These are phyloP conservation scores for Dryobates pubescens DNA, from an alignment of 2,797 vertebrate species.

Conservation along the genomic window DNA sequence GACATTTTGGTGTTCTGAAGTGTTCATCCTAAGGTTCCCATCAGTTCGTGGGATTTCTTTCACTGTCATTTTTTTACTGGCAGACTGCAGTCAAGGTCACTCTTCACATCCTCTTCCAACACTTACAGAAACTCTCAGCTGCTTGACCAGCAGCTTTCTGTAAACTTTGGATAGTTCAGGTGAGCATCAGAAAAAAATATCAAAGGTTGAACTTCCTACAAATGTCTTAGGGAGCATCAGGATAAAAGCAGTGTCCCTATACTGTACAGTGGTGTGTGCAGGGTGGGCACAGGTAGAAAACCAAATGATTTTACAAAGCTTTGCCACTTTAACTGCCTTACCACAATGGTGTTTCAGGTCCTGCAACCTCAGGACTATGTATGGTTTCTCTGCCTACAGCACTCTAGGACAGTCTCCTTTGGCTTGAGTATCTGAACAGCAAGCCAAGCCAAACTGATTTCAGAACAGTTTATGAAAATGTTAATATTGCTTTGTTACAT, in stretches of 20 bases:
- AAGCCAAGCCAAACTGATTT: conserved; percentile 64
- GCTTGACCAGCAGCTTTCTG: background rate
- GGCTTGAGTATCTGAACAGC: background rate
- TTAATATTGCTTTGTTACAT: conserved; percentile 46
- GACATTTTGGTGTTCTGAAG: background rate
- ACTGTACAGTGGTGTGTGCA: no score
- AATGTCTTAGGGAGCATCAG: background rate
- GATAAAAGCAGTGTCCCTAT: background rate
- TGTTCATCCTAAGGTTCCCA: background rate
- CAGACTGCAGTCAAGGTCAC: background rate
- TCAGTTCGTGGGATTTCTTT: background rate
- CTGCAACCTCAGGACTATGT: background rate
- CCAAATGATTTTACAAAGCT: background rate
- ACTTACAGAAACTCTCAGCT: background rate
- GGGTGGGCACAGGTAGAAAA: background rate
- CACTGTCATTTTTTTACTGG: background rate
- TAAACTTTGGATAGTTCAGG: background rate
- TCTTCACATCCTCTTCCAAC: background rate
- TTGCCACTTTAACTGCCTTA: background rate
- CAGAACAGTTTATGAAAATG: conserved; percentile 53
- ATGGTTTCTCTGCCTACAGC: conserved; percentile 27
- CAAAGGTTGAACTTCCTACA: background rate
- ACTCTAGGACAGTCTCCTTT: conserved; percentile 43
- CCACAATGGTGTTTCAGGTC: background rate
- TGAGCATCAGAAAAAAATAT: background rate